Evolutionary conservation across 2,888 invertebrate genomes (phyloP).

Genomic region (Spodoptera littoralis): DNA sequence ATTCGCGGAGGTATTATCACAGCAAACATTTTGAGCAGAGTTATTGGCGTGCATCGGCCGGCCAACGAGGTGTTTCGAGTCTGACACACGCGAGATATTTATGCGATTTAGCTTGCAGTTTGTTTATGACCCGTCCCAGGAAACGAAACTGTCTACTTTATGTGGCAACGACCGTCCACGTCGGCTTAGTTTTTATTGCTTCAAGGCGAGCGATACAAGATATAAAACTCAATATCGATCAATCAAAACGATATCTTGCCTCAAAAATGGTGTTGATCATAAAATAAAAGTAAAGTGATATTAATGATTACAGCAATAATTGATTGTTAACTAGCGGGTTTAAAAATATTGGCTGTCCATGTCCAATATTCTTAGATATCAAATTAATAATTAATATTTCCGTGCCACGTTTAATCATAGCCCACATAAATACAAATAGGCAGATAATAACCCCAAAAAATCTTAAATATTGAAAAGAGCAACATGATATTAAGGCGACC

Average conservation of each 20-base stretch:
- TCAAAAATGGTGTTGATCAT: no score
- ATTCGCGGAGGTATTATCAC: conserved; percentile 26
- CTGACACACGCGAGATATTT: conserved; percentile 36
- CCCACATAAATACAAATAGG: not conserved
- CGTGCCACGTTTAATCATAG: no score
- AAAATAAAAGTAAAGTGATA: no score
- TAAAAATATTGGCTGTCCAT: no score
- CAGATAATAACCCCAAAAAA: conserved; percentile 8
- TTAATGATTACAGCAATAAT: no score
- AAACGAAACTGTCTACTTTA: conserved; percentile 17
- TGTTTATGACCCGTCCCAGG: conserved; percentile 43
- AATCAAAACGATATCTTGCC: no score
- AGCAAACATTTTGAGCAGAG: conserved; percentile 34
- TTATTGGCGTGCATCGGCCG: conserved; percentile 40
- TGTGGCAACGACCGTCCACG: conserved; percentile 6
- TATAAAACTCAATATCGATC: no score
- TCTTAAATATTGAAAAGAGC: conserved; percentile 26
- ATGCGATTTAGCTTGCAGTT: conserved; percentile 45
- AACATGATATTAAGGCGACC: conserved; percentile 51
- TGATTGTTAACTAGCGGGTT: no score
- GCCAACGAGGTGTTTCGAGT: conserved; percentile 34
- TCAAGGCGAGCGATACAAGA: not conserved
- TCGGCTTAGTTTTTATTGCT: conserved; percentile 11
- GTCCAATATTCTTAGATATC: no score
- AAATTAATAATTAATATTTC: no score